phyloP scores from a whole-genome alignment of 2,797 vertebrate genomes.

The Malurus splendens region DNA sequence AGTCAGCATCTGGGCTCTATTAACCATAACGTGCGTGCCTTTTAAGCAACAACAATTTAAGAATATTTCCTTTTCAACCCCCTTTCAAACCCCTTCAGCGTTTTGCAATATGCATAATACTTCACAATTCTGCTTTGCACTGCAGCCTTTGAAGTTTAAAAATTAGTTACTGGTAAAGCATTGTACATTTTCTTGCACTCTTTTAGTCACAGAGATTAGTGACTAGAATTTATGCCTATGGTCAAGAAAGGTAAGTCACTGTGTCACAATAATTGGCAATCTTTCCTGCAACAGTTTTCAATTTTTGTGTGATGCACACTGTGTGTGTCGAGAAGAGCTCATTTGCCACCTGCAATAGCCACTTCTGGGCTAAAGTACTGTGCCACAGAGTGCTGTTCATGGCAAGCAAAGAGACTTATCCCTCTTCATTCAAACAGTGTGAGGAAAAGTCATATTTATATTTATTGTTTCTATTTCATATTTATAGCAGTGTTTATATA shows the following conservation, averaged over 20 bases:
- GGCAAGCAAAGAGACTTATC: background rate
- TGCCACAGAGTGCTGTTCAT: background rate
- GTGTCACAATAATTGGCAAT: background rate
- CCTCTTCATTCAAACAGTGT: background rate
- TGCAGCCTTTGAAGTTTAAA: constrained; percentile 46
- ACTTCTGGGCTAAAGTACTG: background rate
- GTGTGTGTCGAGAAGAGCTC: background rate
- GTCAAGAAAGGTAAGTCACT: background rate
- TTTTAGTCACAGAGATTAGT: background rate
- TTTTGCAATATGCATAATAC: constrained; percentile 53
- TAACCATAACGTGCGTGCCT: constrained; percentile 49
- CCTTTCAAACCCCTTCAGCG: constrained; percentile 34
- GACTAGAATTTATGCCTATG: background rate
- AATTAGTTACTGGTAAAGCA: background rate
- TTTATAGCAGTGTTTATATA: background rate
- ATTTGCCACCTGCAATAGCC: background rate
- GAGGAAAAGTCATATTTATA: background rate
- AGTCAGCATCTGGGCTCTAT: constrained; percentile 68
- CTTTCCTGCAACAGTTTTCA: background rate
- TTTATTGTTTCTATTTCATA: background rate
- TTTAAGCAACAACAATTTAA: constrained; percentile 56
- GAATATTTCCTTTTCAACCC: constrained; percentile 57
- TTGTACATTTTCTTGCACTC: background rate
- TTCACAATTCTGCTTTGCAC: background rate
- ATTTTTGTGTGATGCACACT: background rate